Evolutionary conservation across 2,797 vertebrate species (phyloP).

Genomic region (Petrocephalus sullivani): DNA sequence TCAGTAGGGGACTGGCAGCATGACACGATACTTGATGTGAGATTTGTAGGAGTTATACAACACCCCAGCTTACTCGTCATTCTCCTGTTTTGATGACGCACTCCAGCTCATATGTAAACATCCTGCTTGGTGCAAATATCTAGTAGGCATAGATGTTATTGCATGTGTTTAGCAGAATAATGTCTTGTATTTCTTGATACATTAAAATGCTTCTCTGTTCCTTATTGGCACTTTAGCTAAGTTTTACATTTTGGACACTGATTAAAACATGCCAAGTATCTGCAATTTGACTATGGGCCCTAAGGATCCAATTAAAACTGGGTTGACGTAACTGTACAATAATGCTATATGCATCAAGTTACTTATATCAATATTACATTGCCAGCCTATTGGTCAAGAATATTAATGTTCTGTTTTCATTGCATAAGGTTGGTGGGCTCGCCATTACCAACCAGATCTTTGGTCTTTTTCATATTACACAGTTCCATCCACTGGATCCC

Average conservation of each 20-base stretch:
- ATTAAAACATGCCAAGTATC: not conserved
- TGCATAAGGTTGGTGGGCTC: constrained; percentile 30
- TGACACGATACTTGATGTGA: constrained; percentile 51
- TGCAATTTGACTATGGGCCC: not conserved
- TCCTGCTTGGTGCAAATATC: not conserved
- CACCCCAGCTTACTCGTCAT: not conserved
- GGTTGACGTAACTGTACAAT: not conserved
- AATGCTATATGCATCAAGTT: not conserved
- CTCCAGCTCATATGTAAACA: not conserved
- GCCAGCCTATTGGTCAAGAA: not conserved
- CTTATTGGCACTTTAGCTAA: not conserved
- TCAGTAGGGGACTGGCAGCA: constrained; percentile 53
- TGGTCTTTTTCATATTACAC: constrained; percentile 1
- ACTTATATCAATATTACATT: not conserved
- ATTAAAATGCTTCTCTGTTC: not conserved
- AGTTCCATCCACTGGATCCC: too few relatives aligned
- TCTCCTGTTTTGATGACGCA: not conserved
- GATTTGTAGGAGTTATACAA: constrained; percentile 7
- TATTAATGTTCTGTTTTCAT: not conserved
- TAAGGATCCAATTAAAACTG: not conserved
- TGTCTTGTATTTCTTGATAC: not conserved
- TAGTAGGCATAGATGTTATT: not conserved
- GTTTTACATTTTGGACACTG: not conserved
- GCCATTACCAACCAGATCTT: constrained; percentile 37
- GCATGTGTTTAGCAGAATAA: not conserved